Evolutionary conservation across 1,140 invertebrate genomes (phyloP), one percentile per base, ranked within the genome.

Genomic region (Andricus grossulariae): DNA sequence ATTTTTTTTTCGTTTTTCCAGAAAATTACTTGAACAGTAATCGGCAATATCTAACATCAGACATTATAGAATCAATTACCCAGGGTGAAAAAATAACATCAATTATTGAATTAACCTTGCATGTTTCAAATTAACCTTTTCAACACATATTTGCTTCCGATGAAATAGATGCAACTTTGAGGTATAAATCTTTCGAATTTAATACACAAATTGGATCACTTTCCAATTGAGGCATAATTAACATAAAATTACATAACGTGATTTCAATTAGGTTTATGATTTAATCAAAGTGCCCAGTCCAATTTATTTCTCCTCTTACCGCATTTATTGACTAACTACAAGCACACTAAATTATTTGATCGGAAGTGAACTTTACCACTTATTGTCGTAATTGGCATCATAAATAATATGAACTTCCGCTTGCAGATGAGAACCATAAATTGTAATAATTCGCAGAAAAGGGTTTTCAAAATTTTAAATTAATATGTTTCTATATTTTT

Each of bases 211-310:
- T 45, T 45, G 15, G 25, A 39, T n/a, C 16, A 66, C 60, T 66
- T 66, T 66, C 60, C 10, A 66, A 66, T 66, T 39, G 60, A 39
- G 39, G 25, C 60, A 39, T 66, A 39, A n/a, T 32, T 66, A 39
- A 32, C 39, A 32, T 66, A 15, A 66, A 15, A 45, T 66, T 66
- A n/a, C 39, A 16, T 39, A 66, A 66, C 21, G n/a, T 25, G 7
- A 66, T 66, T 66, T n/a, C 32, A 66, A 66, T 72, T 72, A 51
- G 50, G 50, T 19, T 19, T 50, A 72, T 72, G 45, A 72, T 72
- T 72, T 21, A 72, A 72, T 72, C 49, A 13, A 72, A 50, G 71
- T 19, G 32, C 18, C 49, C 8, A 19, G 10, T 21, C 16, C 19
- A 73, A 52, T 51, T 54, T 54, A 50, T 55, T 66, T 45, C 39